phyloP scores from a whole-genome alignment of 1,140 invertebrate genomes.

The Drosophila ambigua region DNA sequence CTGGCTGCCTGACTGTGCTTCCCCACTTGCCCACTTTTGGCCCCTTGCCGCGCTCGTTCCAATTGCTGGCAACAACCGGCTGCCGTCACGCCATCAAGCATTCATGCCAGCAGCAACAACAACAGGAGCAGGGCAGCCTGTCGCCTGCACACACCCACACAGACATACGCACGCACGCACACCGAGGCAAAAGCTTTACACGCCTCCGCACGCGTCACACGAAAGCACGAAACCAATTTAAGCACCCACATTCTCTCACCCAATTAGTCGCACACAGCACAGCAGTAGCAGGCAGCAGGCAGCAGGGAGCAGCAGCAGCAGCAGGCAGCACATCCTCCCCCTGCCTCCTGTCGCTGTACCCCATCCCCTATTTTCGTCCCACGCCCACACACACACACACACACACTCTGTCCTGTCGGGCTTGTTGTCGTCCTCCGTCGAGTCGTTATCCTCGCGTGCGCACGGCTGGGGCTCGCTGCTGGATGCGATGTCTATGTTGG shows the following conservation, averaged over 20 bases:
- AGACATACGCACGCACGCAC: slow-evolving; percentile 22
- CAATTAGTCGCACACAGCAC: slow-evolving; percentile 76
- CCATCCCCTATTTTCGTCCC: slow-evolving; percentile 14
- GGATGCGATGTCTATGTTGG: slow-evolving; percentile 4
- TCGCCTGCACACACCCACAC: slow-evolving; percentile 51
- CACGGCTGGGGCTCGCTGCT: slow-evolving; percentile 41
- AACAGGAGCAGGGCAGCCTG: slow-evolving; percentile 38
- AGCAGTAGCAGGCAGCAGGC: slow-evolving; percentile 1
- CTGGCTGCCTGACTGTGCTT: too few relatives aligned
- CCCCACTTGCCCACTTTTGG: too few relatives aligned
- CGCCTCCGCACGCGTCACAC: slow-evolving; percentile 81
- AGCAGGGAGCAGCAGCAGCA: slow-evolving; percentile 8
- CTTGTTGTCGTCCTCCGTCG: slow-evolving; percentile 53
- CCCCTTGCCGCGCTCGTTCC: slow-evolving; percentile 42
- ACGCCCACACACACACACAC: slow-evolving; percentile 36
- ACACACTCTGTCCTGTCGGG: slow-evolving; percentile 22
- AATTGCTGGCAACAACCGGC: slow-evolving; percentile 80
- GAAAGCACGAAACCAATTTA: slow-evolving; percentile 82
- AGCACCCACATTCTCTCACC: slow-evolving; percentile 81
- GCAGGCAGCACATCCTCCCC: slow-evolving; percentile 9
- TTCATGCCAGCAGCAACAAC: slow-evolving; percentile 63
- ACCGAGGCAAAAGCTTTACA: slow-evolving; percentile 62
- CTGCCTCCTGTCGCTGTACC: slow-evolving; percentile 1
- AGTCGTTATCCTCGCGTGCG: slow-evolving; percentile 80
- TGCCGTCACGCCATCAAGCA: slow-evolving; percentile 81